These are phyloP conservation scores for Sphaeridia pumilis DNA, from an alignment of 2,888 invertebrate genomes.

Conservation along the genomic window DNA sequence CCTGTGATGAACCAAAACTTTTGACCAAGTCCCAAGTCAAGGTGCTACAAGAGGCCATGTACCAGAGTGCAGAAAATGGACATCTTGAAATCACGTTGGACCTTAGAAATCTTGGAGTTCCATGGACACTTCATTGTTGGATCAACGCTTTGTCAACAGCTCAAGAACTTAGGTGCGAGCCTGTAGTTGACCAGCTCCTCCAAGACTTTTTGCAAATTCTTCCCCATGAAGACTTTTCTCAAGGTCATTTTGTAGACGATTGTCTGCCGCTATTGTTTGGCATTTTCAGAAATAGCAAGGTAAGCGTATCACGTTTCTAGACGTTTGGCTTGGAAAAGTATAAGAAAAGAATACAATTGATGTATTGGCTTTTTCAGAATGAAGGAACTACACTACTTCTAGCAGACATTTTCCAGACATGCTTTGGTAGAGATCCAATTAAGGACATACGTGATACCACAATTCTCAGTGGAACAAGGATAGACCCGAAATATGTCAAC, in stretches of 20 bases:
- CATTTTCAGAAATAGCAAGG: slow-evolving; percentile 80
- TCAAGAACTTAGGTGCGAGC: slow-evolving; percentile 68
- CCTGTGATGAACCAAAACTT: slow-evolving; percentile 39
- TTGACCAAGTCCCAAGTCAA: slow-evolving; percentile 72
- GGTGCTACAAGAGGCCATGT: slow-evolving; percentile 83
- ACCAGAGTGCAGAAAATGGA: slow-evolving; percentile 83
- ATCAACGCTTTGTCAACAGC: slow-evolving; percentile 77
- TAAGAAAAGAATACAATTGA: no score
- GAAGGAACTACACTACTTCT: slow-evolving; percentile 74
- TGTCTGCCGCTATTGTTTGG: slow-evolving; percentile 79
- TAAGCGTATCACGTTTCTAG: slow-evolving; percentile 39
- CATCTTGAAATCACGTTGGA: slow-evolving; percentile 85
- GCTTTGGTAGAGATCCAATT: slow-evolving; percentile 75
- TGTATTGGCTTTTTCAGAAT: slow-evolving; percentile 48
- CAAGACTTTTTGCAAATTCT: slow-evolving; percentile 84
- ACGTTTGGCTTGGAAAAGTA: not conserved
- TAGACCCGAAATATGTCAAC: slow-evolving; percentile 87
- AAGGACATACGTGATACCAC: slow-evolving; percentile 54
- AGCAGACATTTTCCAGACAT: slow-evolving; percentile 80
- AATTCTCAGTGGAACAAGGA: slow-evolving; percentile 53
- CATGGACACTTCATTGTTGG: slow-evolving; percentile 90
- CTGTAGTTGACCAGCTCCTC: slow-evolving; percentile 73
- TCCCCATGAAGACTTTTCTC: slow-evolving; percentile 72
- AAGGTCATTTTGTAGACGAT: slow-evolving; percentile 68
- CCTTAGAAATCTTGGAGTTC: slow-evolving; percentile 68